phyloP scores from a whole-genome alignment of 2,797 vertebrate genomes.

The Eremophila alpestris region DNA sequence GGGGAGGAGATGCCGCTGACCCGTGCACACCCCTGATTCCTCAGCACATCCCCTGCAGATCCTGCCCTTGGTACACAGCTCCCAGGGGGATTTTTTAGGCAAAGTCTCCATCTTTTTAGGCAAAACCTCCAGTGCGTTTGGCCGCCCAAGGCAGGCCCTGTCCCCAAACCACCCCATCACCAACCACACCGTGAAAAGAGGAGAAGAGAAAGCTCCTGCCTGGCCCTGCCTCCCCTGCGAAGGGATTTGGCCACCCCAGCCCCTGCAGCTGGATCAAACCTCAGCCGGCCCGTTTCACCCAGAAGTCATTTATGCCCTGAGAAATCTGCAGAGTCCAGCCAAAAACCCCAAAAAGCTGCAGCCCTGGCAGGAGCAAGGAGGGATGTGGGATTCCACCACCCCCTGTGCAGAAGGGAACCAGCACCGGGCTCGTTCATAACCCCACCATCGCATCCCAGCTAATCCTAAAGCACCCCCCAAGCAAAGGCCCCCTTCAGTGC shows the following conservation, averaged over 20 bases:
- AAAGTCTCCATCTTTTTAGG: too few relatives aligned
- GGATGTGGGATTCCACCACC: not conserved
- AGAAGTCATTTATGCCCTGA: not conserved
- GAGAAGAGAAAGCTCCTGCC: not conserved
- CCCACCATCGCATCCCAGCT: not conserved
- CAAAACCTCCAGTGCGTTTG: not conserved
- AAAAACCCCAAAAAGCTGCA: not conserved
- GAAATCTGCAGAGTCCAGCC: not conserved
- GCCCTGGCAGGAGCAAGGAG: accelerated
- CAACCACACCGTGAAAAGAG: accelerated
- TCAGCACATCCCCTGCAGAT: accelerated
- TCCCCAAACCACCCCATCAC: accelerated
- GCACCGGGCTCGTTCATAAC: not conserved
- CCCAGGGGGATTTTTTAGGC: not conserved
- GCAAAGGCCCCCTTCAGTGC: accelerated
- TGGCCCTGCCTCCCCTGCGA: not conserved
- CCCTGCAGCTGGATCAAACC: not conserved
- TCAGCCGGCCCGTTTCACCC: not conserved
- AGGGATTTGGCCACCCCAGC: not conserved
- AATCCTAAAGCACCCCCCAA: accelerated
- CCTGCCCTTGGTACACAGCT: accelerated
- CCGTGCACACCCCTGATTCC: accelerated
- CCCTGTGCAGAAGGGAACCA: accelerated
- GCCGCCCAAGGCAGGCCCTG: accelerated
- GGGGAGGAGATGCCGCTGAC: not conserved